These are phyloP conservation scores for Ia io DNA, from an alignment of 2,113 vertebrate genomes.

Conservation along the genomic window DNA sequence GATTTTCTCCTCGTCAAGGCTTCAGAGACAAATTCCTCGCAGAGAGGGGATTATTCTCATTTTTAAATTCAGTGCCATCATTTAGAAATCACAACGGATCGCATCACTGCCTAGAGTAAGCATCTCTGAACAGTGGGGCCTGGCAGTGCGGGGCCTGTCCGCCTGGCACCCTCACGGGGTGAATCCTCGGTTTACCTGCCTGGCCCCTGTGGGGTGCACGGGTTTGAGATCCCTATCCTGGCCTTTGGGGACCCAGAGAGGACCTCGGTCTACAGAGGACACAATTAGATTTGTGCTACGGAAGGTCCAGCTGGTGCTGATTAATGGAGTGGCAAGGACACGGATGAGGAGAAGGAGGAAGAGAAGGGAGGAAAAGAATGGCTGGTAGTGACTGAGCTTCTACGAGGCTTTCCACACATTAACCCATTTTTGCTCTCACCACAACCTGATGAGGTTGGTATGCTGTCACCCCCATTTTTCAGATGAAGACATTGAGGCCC, in stretches of 20 bases:
- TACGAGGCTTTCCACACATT: fast-evolving
- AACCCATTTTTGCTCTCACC: not conserved
- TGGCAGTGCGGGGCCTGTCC: no score
- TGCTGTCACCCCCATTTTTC: not conserved
- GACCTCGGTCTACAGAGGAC: no score
- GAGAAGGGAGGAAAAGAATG: not conserved
- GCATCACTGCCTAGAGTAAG: not conserved
- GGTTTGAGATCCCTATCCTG: not conserved
- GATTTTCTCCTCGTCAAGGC: not conserved
- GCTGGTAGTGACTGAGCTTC: not conserved
- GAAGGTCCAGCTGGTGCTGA: not conserved
- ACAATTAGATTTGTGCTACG: not conserved
- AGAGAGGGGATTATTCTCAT: not conserved
- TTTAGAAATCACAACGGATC: not conserved
- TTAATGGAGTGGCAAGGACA: fast-evolving
- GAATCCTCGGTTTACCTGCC: fast-evolving
- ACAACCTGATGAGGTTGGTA: fast-evolving
- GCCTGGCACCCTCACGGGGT: fast-evolving
- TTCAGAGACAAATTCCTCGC: not conserved
- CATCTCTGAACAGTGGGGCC: not conserved
- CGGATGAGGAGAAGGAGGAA: not conserved
- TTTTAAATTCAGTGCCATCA: not conserved
- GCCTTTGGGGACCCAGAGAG: not conserved
- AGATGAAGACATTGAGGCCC: not conserved
- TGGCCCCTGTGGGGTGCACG: fast-evolving